A percentile compares a stretch with the other conserved stretches of the same genome.
These are phyloP conservation scores for Perdita meconis DNA, from an alignment of 2,888 invertebrate species.

Conservation along the genomic window DNA sequence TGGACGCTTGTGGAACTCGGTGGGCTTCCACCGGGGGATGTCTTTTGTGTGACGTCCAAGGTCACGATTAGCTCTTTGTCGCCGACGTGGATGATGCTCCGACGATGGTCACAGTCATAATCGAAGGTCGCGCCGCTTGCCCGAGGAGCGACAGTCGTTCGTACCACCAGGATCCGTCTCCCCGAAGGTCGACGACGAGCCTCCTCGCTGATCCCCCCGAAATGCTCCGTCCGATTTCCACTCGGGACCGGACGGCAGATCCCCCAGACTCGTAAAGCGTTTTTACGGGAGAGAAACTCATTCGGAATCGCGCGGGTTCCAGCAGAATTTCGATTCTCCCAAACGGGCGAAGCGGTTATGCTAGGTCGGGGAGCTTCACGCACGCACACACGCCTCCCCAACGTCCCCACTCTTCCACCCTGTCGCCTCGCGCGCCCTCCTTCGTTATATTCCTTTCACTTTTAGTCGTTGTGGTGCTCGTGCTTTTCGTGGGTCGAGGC, in stretches of 20 bases:
- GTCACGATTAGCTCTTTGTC: conserved; percentile 50
- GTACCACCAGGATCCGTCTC: conserved; percentile 44
- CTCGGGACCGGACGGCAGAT: neutral
- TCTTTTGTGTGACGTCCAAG: conserved; percentile 13
- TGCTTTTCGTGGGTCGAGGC: conserved; percentile 73
- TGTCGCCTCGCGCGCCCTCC: conserved; percentile 5
- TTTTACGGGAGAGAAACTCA: conserved; percentile 17
- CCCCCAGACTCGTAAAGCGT: conserved; percentile 4
- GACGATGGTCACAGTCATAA: conserved; percentile 38
- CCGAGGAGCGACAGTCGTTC: conserved; percentile 26
- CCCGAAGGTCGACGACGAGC: conserved; percentile 44
- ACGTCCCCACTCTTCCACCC: neutral
- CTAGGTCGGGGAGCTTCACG: conserved; percentile 75
- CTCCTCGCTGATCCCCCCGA: conserved; percentile 23
- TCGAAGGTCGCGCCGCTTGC: conserved; percentile 58
- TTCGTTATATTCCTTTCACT: conserved; percentile 77
- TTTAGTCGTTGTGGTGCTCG: conserved; percentile 75
- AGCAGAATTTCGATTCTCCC: conserved; percentile 27
- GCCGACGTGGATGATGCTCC: conserved; percentile 31
- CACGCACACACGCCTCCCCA: neutral
- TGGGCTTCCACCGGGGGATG: conserved; percentile 17
- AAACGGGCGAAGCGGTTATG: conserved; percentile 60
- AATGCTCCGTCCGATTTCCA: conserved; percentile 21
- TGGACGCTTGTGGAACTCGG: neutral
- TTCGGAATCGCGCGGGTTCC: neutral